These are phyloP conservation scores for Brachyistius frenatus DNA, from an alignment of 2,113 vertebrate species.

Conservation along the genomic window DNA sequence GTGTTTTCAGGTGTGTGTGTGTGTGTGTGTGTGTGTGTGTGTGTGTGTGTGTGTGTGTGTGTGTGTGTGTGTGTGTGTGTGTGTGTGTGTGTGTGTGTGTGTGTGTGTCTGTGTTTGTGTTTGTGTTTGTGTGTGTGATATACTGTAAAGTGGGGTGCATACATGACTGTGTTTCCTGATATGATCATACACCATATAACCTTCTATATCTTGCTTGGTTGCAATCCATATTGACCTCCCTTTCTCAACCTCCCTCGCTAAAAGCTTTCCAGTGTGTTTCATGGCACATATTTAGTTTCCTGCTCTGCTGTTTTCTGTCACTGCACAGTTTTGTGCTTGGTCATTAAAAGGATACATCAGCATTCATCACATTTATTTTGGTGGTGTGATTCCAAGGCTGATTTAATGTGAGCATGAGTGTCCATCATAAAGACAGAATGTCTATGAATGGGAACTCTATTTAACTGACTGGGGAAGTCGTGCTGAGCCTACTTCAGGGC, in stretches of 20 bases:
- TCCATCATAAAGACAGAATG: constrained; percentile 24
- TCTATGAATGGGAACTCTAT: constrained; percentile 22
- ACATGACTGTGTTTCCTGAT: constrained; percentile 75
- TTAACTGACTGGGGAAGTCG: not conserved
- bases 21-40: constrained; percentile 51
- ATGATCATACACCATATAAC: constrained; percentile 70
- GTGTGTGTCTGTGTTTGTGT: not conserved
- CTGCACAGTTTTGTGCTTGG: constrained; percentile 38
- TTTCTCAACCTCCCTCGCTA: constrained; percentile 37
- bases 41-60: constrained; percentile 48
- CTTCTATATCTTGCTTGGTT: constrained; percentile 62
- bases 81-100: constrained; percentile 11
- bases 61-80: constrained; percentile 48
- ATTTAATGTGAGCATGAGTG: constrained; percentile 30
- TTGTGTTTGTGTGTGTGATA: constrained; percentile 39
- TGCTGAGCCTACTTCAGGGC: not conserved
- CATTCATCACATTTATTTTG: constrained; percentile 48
- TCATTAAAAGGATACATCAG: constrained; percentile 48
- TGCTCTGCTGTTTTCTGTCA: constrained; percentile 41
- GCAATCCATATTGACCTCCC: constrained; percentile 69
- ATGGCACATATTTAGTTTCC: constrained; percentile 34
- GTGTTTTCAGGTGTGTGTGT: constrained; percentile 65
- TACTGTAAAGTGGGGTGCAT: constrained; percentile 57
- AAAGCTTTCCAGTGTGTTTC: constrained; percentile 59
- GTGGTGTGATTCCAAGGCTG: constrained; percentile 18